These are phyloP conservation scores for Acanthochromis polyacanthus DNA, from an alignment of 2,113 vertebrate species.

Conservation along the genomic window DNA sequence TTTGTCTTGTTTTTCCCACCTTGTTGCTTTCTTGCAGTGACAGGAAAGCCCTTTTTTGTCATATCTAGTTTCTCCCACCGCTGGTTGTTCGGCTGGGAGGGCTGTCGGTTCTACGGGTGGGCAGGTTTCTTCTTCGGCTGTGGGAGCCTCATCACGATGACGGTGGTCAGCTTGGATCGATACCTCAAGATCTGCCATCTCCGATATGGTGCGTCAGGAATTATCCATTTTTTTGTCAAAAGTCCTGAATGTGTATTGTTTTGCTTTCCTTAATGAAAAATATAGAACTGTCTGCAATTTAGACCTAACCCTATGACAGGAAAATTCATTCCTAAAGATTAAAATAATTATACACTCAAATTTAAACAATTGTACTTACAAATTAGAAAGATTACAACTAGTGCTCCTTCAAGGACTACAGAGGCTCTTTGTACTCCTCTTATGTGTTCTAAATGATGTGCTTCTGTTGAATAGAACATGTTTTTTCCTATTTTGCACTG, in stretches of 20 bases:
- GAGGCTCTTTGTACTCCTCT: too few species aligned
- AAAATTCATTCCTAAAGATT: too few species aligned
- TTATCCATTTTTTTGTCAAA: not conserved
- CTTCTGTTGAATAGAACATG: too few species aligned
- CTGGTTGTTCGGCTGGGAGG: slow-evolving; percentile 95
- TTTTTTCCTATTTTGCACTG: too few species aligned
- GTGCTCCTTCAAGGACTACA: too few species aligned
- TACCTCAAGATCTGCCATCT: slow-evolving; percentile 97
- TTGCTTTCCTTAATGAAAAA: too few species aligned
- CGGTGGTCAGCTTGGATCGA: slow-evolving; percentile 93
- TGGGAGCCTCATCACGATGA: slow-evolving; percentile 96
- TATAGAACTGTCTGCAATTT: too few species aligned
- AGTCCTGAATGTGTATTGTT: not conserved
- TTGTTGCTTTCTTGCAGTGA: slow-evolving; percentile 81
- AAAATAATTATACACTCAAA: too few species aligned
- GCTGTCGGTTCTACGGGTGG: slow-evolving; percentile 95
- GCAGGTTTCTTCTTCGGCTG: slow-evolving; percentile 96
- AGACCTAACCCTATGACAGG: too few species aligned
- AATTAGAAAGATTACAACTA: too few species aligned
- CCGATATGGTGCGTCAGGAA: slow-evolving; percentile 87
- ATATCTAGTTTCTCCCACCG: slow-evolving; percentile 94
- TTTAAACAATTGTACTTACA: too few species aligned
- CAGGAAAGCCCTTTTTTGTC: slow-evolving; percentile 94
- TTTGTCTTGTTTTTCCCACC: not conserved
- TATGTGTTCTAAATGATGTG: too few species aligned